phyloP scores from a whole-genome alignment of 2,113 vertebrate genomes.

The Lota lota region DNA sequence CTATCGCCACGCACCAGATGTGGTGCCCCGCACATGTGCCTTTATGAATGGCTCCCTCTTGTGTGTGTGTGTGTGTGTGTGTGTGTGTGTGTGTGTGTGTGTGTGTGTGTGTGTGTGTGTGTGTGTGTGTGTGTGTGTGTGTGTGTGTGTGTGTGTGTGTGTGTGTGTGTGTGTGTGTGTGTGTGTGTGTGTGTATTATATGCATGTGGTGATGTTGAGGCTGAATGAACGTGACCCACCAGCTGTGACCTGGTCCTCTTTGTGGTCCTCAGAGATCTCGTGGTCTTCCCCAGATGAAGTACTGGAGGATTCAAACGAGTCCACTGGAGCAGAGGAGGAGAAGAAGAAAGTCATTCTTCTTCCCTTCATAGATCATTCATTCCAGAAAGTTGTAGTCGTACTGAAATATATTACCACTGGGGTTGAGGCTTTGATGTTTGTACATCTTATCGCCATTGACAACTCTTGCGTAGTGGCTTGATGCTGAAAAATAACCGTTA shows the following conservation, averaged over 20 bases:
- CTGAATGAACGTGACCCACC: conserved; percentile 21
- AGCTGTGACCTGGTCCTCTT: rapidly evolving
- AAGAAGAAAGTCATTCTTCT: neutral
- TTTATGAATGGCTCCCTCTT: neutral
- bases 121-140: too few species aligned
- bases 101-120: too few species aligned
- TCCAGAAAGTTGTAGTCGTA: too few species aligned
- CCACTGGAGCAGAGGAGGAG: conserved; percentile 34
- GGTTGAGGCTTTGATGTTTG: neutral
- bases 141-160: too few species aligned
- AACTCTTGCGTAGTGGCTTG: neutral
- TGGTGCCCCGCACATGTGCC: neutral
- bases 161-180: too few species aligned
- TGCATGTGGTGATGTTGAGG: neutral
- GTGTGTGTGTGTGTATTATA: too few species aligned
- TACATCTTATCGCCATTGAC: neutral
- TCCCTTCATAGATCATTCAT: too few species aligned
- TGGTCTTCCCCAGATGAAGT: conserved; percentile 70
- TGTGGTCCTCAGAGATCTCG: conserved; percentile 30
- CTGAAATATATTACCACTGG: neutral
- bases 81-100: too few species aligned
- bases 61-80: too few species aligned
- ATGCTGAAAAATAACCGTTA: rapidly evolving
- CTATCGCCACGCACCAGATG: neutral
- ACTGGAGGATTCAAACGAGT: conserved; percentile 67